Evolutionary conservation across 2,797 vertebrate species (phyloP).

Genomic region (Anisognathus igniventris): DNA sequence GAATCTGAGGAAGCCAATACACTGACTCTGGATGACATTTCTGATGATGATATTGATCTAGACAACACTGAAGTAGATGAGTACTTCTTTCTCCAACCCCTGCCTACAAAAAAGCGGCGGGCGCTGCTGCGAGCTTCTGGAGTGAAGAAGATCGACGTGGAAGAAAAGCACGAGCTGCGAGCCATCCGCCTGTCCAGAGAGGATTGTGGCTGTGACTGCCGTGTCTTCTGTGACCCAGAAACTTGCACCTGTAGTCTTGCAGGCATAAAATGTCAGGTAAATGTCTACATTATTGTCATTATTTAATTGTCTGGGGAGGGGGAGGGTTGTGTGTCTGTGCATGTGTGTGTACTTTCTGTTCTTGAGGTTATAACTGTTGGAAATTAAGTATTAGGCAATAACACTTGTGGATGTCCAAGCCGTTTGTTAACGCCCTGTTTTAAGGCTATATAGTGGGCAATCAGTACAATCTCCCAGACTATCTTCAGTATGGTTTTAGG

Average conservation of each 20-base stretch:
- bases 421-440: not conserved
- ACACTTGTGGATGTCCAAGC: not conserved
- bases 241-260: constrained; percentile 96
- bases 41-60: constrained; percentile 95
- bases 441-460: not conserved
- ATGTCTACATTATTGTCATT: not conserved
- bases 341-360: fast-evolving
- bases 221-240: constrained; percentile 96
- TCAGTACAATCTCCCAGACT: not conserved
- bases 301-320: not conserved
- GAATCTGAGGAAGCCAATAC: constrained; percentile 93
- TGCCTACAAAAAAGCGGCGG: constrained; percentile 95
- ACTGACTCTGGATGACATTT: constrained; percentile 95
- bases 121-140: constrained; percentile 91
- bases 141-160: constrained; percentile 97
- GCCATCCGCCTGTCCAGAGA: constrained; percentile 94
- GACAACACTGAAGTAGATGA: constrained; percentile 99
- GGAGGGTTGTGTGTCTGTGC: not conserved
- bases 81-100: constrained; percentile 97
- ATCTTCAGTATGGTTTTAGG: not conserved
- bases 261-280: constrained; percentile 98
- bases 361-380: not conserved
- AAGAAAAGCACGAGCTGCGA: constrained; percentile 95
- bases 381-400: not conserved
- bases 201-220: constrained; percentile 97